Percentiles rank a stretch among this genome's conserved stretches.
Conservation (phyloP, 2,797 vertebrate genomes). For the Monodelphis domestica region DNA sequence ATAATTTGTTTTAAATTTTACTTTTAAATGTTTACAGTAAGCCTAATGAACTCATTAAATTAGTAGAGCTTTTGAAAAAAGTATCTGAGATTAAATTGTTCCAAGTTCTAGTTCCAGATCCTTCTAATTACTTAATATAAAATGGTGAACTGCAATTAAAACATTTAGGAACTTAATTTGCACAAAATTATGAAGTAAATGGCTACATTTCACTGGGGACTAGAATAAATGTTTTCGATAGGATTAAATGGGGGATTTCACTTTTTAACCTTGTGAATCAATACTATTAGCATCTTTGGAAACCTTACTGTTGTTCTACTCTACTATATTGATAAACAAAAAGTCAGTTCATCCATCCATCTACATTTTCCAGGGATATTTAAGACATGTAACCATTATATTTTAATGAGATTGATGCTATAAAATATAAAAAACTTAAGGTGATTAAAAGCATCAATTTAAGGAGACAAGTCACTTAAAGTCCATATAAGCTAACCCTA, state of each 20-base stretch:
- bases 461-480: background rate
- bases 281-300: background rate
- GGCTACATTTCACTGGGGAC: background rate
- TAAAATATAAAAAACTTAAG: background rate
- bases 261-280: background rate
- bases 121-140: background rate
- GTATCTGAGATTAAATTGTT: background rate
- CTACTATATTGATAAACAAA: background rate
- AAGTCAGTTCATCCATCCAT: background rate
- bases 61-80: background rate
- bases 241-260: background rate
- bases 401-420: background rate
- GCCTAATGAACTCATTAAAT: background rate
- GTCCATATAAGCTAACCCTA: background rate
- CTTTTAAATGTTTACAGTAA: background rate
- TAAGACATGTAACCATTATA: background rate
- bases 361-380: background rate
- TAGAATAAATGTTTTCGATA: background rate
- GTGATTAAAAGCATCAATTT: background rate
- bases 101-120: background rate
- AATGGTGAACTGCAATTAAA: background rate
- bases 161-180: background rate
- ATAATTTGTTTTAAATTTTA: background rate
- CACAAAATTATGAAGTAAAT: background rate
- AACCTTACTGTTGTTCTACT: background rate